Conservation (phyloP, 2,113 vertebrate species). For the Pedionomus torquatus region DNA sequence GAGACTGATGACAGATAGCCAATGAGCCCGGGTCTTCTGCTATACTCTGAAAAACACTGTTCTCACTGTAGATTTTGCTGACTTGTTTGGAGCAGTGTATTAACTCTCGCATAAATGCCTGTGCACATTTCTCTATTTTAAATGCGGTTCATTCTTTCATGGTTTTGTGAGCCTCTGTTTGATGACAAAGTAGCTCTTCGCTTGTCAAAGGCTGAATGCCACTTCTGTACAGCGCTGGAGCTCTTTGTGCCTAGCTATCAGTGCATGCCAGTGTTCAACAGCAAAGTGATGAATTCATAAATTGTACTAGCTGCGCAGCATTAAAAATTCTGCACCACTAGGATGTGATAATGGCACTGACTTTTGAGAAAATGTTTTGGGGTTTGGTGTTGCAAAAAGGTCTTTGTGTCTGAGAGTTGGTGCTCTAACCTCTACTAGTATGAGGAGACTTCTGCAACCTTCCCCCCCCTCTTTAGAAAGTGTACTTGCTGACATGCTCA, state of each 20-base stretch:
- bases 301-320: slow-evolving; percentile 39
- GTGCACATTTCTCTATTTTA: slow-evolving; percentile 36
- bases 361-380: slow-evolving; percentile 44
- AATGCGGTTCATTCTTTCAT: slow-evolving; percentile 57
- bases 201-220: slow-evolving; percentile 69
- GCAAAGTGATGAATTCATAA: slow-evolving; percentile 70
- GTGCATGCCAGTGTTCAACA: slow-evolving; percentile 65
- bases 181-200: slow-evolving; percentile 67
- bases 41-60: background rate
- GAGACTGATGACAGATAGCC: slow-evolving; percentile 33
- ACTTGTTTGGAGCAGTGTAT: slow-evolving; percentile 41
- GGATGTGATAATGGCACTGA: slow-evolving; percentile 21
- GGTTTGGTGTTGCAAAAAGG: slow-evolving; percentile 13
- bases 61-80: slow-evolving; percentile 13
- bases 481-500: background rate
- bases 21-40: background rate
- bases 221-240: slow-evolving; percentile 59
- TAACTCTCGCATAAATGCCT: slow-evolving; percentile 41
- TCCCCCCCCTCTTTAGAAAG: background rate
- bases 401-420: background rate
- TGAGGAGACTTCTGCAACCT: background rate
- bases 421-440: background rate
- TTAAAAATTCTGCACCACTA: slow-evolving; percentile 45
- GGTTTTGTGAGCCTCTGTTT: slow-evolving; percentile 64
- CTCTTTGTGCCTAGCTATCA: slow-evolving; percentile 67